Percentiles rank a stretch among this genome's conserved stretches.
Evolutionary conservation across 2,113 vertebrate species (phyloP).

Genomic region (Gnathonemus longibarbis): DNA sequence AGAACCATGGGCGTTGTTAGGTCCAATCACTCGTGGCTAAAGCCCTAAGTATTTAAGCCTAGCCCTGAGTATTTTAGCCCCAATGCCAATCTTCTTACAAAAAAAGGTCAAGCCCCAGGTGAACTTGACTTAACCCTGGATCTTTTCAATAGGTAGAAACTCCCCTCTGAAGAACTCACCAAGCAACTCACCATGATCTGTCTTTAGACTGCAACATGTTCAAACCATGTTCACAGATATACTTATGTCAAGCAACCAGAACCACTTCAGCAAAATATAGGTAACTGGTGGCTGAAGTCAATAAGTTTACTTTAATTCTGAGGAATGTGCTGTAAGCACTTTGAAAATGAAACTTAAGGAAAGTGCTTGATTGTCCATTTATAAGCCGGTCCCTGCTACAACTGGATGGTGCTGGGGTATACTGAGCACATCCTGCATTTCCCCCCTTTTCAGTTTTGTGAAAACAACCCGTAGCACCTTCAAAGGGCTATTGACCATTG

Average conservation of each 20-base stretch:
- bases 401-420: background rate
- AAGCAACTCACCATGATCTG: background rate
- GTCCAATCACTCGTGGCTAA: no score
- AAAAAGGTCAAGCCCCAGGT: background rate
- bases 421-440: background rate
- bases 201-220: background rate
- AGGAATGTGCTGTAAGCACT: background rate
- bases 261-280: background rate
- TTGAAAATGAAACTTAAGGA: background rate
- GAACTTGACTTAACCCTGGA: background rate
- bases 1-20: background rate
- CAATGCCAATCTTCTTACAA: background rate
- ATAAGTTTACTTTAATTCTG: background rate
- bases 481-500: conserved; percentile 9
- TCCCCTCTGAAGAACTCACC: background rate
- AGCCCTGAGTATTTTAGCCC: background rate
- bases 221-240: background rate
- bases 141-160: background rate
- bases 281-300: background rate
- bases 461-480: background rate
- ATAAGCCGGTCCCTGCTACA: background rate
- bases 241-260: no score
- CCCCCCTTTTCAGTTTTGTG: background rate
- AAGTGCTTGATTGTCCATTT: background rate
- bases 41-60: no score